phyloP scores from a whole-genome alignment of 64 coral and sea anemone genomes.

The Pocillopora damicornis region DNA sequence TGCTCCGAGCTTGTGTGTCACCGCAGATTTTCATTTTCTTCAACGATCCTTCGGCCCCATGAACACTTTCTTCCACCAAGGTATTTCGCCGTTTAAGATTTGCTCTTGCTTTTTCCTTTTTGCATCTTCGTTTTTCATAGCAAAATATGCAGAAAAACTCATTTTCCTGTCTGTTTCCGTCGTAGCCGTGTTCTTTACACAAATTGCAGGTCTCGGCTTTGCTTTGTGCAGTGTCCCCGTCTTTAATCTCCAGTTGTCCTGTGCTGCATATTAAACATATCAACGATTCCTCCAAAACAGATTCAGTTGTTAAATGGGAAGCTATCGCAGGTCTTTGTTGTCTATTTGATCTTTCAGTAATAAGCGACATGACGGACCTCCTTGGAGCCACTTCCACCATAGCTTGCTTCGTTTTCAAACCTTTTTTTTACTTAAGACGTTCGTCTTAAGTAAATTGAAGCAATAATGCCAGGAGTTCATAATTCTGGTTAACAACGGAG shows the following conservation, averaged over 20 bases:
- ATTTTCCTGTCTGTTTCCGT: not conserved
- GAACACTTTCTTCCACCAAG: not conserved
- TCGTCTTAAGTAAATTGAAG: not conserved
- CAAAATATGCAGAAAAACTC: too few relatives aligned
- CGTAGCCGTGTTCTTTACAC: not conserved
- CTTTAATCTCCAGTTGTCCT: not conserved
- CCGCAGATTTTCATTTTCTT: conserved; percentile 28
- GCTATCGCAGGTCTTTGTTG: not conserved
- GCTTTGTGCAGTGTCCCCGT: not conserved
- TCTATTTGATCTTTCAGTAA: not conserved
- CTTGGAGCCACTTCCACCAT: conserved; percentile 24
- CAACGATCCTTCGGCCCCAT: not conserved
- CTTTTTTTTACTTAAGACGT: too few relatives aligned
- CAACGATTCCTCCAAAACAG: not conserved
- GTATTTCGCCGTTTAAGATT: not conserved
- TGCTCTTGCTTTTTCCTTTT: conserved; percentile 7
- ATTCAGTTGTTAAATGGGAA: not conserved
- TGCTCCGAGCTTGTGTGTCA: not conserved
- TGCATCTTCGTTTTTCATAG: not conserved
- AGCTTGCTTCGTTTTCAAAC: not conserved
- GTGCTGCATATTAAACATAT: not conserved
- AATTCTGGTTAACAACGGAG: not conserved
- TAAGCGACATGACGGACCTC: conserved; percentile 12
- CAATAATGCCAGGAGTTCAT: not conserved
- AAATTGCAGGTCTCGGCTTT: not conserved